phyloP scores from a whole-genome alignment of 2,113 vertebrate genomes.

The Oryzias javanicus region DNA sequence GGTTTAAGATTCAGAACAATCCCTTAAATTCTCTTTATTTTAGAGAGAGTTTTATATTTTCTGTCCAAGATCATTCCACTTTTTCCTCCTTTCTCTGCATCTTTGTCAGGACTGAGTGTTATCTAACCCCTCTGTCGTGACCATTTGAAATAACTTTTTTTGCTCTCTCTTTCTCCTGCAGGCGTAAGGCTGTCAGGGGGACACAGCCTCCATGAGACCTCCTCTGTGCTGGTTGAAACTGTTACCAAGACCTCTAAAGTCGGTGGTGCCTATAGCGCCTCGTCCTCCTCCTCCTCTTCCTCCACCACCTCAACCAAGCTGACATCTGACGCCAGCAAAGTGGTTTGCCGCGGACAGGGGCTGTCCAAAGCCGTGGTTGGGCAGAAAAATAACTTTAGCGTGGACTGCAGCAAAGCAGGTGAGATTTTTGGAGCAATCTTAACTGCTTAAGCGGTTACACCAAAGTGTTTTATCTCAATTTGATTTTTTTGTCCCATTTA shows the following conservation, averaged over 20 bases:
- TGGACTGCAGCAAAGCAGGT: conserved; percentile 97
- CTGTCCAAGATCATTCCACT: conserved; percentile 17
- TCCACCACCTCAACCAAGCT: conserved; percentile 77
- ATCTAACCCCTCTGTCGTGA: conserved; percentile 29
- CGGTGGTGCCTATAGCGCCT: conserved; percentile 79
- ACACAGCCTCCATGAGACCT: conserved; percentile 95
- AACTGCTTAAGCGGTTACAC: neutral
- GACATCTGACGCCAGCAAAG: conserved; percentile 87
- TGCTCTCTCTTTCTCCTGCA: conserved; percentile 41
- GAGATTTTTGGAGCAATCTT: conserved; percentile 23
- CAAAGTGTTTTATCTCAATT: neutral
- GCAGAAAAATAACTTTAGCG: conserved; percentile 92
- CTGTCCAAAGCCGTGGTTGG: conserved; percentile 85
- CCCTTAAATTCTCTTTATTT: conserved; percentile 28
- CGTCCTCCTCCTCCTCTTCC: conserved; percentile 76
- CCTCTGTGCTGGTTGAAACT: conserved; percentile 91
- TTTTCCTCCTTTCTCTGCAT: conserved; percentile 13
- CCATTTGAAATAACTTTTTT: conserved; percentile 28
- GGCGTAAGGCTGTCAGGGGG: conserved; percentile 90
- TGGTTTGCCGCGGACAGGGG: conserved; percentile 87
- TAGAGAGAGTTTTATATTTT: conserved; percentile 6
- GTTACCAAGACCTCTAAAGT: conserved; percentile 84
- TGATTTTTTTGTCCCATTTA: conserved; percentile 40
- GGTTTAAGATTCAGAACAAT: conserved; percentile 12
- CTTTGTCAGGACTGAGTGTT: conserved; percentile 25